A percentile compares a stretch with the other conserved stretches of the same genome.
Conservation (phyloP, 2,113 vertebrate species). For the Grammomys surdaster region DNA sequence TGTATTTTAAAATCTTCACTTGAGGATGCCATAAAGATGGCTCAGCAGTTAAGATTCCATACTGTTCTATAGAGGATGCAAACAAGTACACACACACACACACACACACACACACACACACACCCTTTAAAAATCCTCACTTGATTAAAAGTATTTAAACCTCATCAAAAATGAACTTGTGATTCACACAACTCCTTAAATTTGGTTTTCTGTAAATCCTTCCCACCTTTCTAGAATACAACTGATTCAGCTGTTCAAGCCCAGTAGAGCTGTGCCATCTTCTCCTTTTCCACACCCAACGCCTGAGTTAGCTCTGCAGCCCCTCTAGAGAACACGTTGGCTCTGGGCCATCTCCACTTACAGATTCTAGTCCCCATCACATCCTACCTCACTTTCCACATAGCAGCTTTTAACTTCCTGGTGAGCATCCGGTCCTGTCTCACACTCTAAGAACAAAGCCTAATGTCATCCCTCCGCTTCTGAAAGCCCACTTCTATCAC, state of each 20-base stretch:
- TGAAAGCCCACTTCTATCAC: not conserved
- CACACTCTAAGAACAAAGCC: not conserved
- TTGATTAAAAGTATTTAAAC: not conserved
- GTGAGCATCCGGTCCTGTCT: not conserved
- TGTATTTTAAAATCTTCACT: slow-evolving; percentile 1
- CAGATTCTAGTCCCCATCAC: not conserved
- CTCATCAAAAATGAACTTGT: slow-evolving; percentile 6
- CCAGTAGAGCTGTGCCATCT: not conserved
- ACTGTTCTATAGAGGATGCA: not conserved
- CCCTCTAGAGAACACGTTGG: not conserved
- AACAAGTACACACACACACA: too few relatives aligned
- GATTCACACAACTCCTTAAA: slow-evolving; percentile 10
- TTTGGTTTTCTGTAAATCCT: slow-evolving; percentile 43
- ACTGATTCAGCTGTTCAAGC: not conserved
- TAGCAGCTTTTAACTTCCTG: not conserved
- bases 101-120: too few relatives aligned
- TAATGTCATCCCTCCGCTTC: not conserved
- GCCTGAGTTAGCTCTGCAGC: not conserved
- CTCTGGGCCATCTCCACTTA: not conserved
- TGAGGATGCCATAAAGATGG: not conserved
- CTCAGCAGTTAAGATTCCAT: not conserved
- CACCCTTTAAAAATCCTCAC: not conserved
- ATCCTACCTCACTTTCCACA: not conserved
- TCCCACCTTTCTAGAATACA: slow-evolving; percentile 31
- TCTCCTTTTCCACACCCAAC: not conserved